These are phyloP conservation scores for Channa maculata DNA, from an alignment of 2,113 vertebrate species.

Conservation along the genomic window DNA sequence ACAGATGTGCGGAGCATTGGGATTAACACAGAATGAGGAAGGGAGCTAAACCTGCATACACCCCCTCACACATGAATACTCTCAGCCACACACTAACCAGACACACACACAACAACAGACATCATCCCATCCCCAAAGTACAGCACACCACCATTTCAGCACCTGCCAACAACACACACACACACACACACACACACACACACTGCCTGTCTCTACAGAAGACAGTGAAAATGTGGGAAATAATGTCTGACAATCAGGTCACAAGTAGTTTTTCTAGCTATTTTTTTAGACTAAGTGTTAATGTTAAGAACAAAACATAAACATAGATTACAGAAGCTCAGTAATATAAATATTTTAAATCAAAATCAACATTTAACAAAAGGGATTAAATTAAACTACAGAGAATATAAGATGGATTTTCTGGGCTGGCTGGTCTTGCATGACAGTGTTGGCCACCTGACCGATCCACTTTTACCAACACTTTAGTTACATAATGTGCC, in stretches of 20 bases:
- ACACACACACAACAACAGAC: slow-evolving; percentile 29
- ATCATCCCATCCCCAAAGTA: slow-evolving; percentile 12
- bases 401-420: slow-evolving; percentile 1
- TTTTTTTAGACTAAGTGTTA: no score
- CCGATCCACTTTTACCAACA: slow-evolving; percentile 50
- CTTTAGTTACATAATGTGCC: slow-evolving; percentile 47
- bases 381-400: no score
- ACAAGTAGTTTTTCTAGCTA: no score
- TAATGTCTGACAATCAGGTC: no score
- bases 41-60: slow-evolving; percentile 49
- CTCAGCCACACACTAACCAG: slow-evolving; percentile 35
- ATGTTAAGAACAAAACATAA: no score
- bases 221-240: no score
- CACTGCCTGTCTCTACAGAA: neutral
- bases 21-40: slow-evolving; percentile 75
- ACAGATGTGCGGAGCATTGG: slow-evolving; percentile 74
- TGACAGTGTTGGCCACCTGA: slow-evolving; percentile 54
- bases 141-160: slow-evolving; percentile 36
- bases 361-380: no score
- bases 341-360: no score
- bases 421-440: neutral
- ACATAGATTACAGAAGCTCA: no score
- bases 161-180: slow-evolving; percentile 35
- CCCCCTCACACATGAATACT: slow-evolving; percentile 21
- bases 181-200: neutral